Percentiles rank a stretch among this genome's conserved stretches.
phyloP scores from a whole-genome alignment of 2,113 vertebrate species.

The Oreochromis spilurus region DNA sequence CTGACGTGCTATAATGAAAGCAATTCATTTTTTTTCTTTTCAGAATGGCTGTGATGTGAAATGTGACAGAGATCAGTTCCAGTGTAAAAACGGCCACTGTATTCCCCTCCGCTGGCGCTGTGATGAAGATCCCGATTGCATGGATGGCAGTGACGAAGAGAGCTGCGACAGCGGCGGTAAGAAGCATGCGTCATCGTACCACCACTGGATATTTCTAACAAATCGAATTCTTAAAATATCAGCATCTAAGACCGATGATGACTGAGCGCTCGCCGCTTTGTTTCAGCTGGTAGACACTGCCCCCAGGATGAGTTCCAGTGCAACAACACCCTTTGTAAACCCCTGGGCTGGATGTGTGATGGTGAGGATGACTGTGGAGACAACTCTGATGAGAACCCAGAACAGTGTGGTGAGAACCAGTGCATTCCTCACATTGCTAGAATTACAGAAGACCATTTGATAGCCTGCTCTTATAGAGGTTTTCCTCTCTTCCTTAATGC shows the following conservation, averaged over 20 bases:
- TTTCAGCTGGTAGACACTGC: constrained; percentile 81
- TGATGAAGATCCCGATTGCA: constrained; percentile 86
- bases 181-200: not conserved
- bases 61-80: constrained; percentile 93
- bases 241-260: not conserved
- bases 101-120: constrained; percentile 96
- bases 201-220: not conserved
- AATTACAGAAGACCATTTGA: not conserved
- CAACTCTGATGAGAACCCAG: constrained; percentile 91
- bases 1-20: not conserved
- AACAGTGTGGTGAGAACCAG: constrained; percentile 83
- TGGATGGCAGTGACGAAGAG: constrained; percentile 93
- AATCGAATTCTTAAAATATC: not conserved
- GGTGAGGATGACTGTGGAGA: constrained; percentile 97
- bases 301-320: constrained; percentile 94
- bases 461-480: not conserved
- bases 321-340: constrained; percentile 96
- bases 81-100: constrained; percentile 93
- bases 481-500: not conserved
- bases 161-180: constrained; percentile 86
- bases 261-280: not conserved
- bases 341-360: constrained; percentile 90
- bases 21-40: not conserved
- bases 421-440: not conserved
- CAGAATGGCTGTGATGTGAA: constrained; percentile 90